Percentiles rank a stretch among this genome's conserved stretches.
Conservation (phyloP, 1,140 invertebrate species). For the Bicyclus anynana region DNA sequence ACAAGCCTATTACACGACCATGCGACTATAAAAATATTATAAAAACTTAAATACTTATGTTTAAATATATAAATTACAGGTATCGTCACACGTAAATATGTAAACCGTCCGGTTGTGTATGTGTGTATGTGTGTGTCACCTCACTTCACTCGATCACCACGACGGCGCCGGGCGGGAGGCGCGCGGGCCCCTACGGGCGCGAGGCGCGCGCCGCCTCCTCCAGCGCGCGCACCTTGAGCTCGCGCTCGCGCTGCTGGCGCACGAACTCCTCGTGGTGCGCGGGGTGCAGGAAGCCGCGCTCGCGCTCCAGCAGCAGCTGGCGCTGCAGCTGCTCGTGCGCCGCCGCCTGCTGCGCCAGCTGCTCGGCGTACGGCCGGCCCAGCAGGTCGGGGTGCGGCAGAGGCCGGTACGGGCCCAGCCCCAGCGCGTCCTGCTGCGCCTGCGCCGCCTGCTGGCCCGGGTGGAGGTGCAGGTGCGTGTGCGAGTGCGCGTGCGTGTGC, state of each 20-base stretch:
- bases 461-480: slow-evolving; percentile 93
- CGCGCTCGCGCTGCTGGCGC: slow-evolving; percentile 88
- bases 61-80: slow-evolving; percentile 69
- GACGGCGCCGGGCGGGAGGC: slow-evolving; percentile 39
- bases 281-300: slow-evolving; percentile 79
- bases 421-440: slow-evolving; percentile 81
- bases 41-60: slow-evolving; percentile 67
- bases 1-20: slow-evolving; percentile 69
- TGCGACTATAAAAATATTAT: slow-evolving; percentile 73
- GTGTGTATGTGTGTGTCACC: no score
- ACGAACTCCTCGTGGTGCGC: slow-evolving; percentile 90
- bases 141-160: slow-evolving; percentile 48
- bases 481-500: slow-evolving; percentile 89
- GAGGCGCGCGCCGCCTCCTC: slow-evolving; percentile 90
- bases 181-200: slow-evolving; percentile 77
- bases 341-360: slow-evolving; percentile 87
- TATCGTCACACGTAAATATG: slow-evolving; percentile 46
- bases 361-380: slow-evolving; percentile 88
- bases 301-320: slow-evolving; percentile 89
- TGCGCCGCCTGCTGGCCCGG: slow-evolving; percentile 88
- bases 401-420: slow-evolving; percentile 73
- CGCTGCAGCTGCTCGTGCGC: slow-evolving; percentile 92
- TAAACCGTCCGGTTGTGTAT: no score
- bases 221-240: slow-evolving; percentile 89
- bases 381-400: slow-evolving; percentile 86